phyloP scores from a whole-genome alignment of 92 coral and sea anemone genomes.

The Heteractis magnifica region DNA sequence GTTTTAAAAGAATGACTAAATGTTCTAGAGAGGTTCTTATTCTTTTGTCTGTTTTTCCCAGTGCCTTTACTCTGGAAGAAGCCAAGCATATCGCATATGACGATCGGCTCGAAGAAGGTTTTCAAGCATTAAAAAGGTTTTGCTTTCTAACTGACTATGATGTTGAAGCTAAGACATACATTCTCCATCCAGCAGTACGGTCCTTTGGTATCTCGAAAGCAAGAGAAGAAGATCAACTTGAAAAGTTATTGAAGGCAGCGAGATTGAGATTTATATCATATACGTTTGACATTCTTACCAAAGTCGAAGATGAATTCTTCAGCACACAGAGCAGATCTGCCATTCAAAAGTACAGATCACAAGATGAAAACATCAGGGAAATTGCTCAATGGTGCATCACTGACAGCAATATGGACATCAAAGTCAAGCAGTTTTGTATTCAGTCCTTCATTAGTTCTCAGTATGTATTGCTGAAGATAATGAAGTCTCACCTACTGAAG shows the following conservation, averaged over 20 bases:
- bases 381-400: slow-evolving; percentile 42
- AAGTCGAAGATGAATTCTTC: slow-evolving; percentile 23
- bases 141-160: slow-evolving; percentile 29
- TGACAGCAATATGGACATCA: background rate
- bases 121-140: slow-evolving; percentile 15
- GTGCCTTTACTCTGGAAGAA: slow-evolving; percentile 29
- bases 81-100: slow-evolving; percentile 9
- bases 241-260: slow-evolving; percentile 1
- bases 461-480: slow-evolving; percentile 42
- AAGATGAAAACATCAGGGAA: slow-evolving; percentile 45
- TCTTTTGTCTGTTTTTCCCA: slow-evolving; percentile 37
- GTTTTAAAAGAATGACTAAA: slow-evolving; percentile 29
- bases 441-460: slow-evolving; percentile 35
- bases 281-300: background rate
- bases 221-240: background rate
- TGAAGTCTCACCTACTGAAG: slow-evolving; percentile 27
- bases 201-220: slow-evolving; percentile 23
- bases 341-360: slow-evolving; percentile 34
- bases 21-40: slow-evolving; percentile 24
- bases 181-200: slow-evolving; percentile 28
- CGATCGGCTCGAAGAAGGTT: background rate
- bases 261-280: slow-evolving; percentile 3
- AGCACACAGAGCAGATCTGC: slow-evolving; percentile 28
- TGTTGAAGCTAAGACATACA: slow-evolving; percentile 1
- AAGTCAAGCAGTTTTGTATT: slow-evolving; percentile 17